Evolutionary conservation across 2,888 invertebrate genomes (phyloP).

Genomic region (Syrista parreyssii): DNA sequence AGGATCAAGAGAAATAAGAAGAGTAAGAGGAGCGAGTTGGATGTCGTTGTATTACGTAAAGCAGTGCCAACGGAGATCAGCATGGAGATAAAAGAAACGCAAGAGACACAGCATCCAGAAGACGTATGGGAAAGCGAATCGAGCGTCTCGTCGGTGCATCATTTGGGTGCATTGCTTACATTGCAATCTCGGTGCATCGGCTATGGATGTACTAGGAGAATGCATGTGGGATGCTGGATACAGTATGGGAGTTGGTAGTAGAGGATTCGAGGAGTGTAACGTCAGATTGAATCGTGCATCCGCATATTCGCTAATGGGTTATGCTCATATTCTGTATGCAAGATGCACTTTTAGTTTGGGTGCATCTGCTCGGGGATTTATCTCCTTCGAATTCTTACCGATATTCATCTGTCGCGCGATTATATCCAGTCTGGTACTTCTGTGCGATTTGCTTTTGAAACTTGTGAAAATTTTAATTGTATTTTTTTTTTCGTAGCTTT

Average conservation of each 20-base stretch:
- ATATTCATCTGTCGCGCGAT: neutral
- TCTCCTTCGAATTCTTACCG: neutral
- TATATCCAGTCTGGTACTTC: neutral
- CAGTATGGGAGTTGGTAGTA: neutral
- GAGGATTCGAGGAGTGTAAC: neutral
- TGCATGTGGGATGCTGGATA: neutral
- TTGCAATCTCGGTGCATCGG: neutral
- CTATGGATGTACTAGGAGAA: neutral
- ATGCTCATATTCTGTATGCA: neutral
- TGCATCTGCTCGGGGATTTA: neutral
- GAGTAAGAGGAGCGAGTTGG: neutral
- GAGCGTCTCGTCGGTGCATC: neutral
- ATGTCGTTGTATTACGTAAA: neutral
- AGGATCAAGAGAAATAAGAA: neutral
- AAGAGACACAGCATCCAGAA: neutral
- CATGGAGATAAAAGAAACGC: neutral
- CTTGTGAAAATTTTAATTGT: neutral
- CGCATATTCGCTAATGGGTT: neutral
- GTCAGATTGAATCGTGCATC: constrained; percentile 1
- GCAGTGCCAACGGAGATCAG: neutral
- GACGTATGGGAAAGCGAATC: constrained; percentile 7
- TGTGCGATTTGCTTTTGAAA: neutral
- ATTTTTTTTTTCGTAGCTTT: neutral
- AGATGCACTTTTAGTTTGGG: neutral
- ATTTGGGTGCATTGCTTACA: neutral